These are phyloP conservation scores for Brachyhypopomus gauderio DNA, from an alignment of 2,113 vertebrate species.

Conservation along the genomic window DNA sequence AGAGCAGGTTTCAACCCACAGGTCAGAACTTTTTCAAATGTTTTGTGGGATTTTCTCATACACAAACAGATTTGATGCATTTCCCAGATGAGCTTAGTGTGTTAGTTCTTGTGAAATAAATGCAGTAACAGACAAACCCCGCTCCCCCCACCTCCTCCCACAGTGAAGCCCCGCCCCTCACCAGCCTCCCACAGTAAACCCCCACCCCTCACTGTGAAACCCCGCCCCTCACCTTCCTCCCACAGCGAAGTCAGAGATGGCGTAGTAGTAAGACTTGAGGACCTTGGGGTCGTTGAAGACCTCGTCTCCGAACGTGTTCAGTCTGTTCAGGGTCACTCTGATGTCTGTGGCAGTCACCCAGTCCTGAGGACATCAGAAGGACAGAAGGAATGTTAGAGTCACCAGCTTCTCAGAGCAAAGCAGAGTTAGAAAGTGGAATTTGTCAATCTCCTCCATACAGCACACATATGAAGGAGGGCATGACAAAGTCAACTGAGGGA, in stretches of 20 bases:
- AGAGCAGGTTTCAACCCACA: background rate
- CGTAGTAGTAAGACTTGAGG: slow-evolving; percentile 98
- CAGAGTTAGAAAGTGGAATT: background rate
- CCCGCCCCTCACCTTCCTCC: slow-evolving; percentile 85
- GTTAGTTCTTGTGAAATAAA: no score
- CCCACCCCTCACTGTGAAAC: no score
- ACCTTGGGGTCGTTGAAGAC: slow-evolving; percentile 98
- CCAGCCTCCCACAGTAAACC: no score
- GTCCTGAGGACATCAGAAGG: slow-evolving; percentile 74
- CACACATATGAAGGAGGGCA: background rate
- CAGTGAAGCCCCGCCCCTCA: no score
- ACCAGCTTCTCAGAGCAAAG: background rate
- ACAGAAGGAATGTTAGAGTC: background rate
- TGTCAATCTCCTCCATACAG: background rate
- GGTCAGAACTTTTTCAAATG: background rate
- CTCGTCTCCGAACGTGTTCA: slow-evolving; percentile 98
- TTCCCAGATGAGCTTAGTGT: no score
- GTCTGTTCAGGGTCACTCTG: slow-evolving; percentile 91
- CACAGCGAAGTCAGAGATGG: slow-evolving; percentile 97
- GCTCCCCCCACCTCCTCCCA: no score
- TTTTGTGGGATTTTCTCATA: background rate
- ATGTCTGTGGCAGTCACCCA: slow-evolving; percentile 99
- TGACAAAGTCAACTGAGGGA: background rate
- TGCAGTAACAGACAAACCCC: no score
- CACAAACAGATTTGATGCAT: no score